Evolutionary conservation across 2,113 vertebrate genomes (phyloP).

Genomic region (Muscicapa adusta): DNA sequence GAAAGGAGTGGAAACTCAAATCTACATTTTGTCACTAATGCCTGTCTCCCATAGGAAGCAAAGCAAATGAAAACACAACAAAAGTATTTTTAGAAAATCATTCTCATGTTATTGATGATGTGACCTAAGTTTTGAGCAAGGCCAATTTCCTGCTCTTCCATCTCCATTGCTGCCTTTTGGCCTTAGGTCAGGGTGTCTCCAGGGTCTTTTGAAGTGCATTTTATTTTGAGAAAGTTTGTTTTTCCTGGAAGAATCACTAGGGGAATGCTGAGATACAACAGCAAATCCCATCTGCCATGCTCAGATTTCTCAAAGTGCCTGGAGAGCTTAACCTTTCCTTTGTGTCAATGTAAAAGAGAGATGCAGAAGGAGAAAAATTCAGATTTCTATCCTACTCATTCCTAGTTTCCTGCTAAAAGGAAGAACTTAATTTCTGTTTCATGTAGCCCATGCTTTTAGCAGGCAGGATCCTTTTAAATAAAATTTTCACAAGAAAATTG

Average conservation of each 20-base stretch:
- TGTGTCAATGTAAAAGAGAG: neutral
- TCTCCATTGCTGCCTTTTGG: neutral
- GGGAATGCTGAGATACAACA: conserved; percentile 12
- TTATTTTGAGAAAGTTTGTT: conserved; percentile 59
- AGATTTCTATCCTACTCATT: neutral
- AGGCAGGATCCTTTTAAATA: neutral
- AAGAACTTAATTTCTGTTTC: neutral
- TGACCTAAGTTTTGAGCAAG: conserved; percentile 14
- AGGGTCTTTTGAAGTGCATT: conserved; percentile 3
- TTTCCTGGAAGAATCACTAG: neutral
- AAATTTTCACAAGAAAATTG: neutral
- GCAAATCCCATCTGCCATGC: neutral
- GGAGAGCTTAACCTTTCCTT: conserved; percentile 4
- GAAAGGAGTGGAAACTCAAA: neutral
- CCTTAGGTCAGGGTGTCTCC: conserved; percentile 1
- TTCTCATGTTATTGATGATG: conserved; percentile 16
- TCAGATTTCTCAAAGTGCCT: conserved; percentile 7
- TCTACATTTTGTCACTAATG: neutral
- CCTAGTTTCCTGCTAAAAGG: neutral
- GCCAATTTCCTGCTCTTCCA: neutral
- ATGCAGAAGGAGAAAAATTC: neutral
- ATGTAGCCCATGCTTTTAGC: neutral
- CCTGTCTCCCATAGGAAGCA: conserved; percentile 26
- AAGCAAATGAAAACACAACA: conserved; percentile 6
- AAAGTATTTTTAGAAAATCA: conserved; percentile 19